Percentiles rank a stretch among this genome's conserved stretches.
phyloP scores from a whole-genome alignment of 2,888 invertebrate genomes.

The Melipona beecheii region DNA sequence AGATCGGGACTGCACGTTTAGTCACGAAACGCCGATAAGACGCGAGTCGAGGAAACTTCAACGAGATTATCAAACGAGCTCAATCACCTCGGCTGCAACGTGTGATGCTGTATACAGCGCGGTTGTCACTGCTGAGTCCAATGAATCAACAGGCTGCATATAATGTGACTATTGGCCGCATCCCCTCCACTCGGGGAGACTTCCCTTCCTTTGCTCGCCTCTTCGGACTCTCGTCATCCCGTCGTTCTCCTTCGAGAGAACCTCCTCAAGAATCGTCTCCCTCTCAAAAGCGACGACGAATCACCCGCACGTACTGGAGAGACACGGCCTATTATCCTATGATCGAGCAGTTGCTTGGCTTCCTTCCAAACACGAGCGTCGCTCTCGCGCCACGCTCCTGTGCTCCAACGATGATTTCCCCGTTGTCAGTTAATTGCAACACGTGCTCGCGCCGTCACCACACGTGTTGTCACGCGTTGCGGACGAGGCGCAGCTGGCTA shows the following conservation, averaged over 20 bases:
- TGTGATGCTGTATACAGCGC: conserved; percentile 41
- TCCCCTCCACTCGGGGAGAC: conserved; percentile 54
- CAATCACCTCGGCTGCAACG: conserved; percentile 16
- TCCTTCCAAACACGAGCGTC: conserved; percentile 9
- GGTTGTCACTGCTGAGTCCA: conserved; percentile 60
- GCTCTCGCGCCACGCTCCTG: background rate
- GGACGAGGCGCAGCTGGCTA: background rate
- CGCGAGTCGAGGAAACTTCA: background rate
- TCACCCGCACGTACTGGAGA: background rate
- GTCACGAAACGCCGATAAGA: conserved; percentile 9
- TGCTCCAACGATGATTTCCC: background rate
- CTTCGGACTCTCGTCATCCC: conserved; percentile 24
- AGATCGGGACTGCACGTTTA: background rate
- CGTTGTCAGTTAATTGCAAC: background rate
- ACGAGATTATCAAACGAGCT: conserved; percentile 1
- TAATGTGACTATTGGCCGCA: conserved; percentile 55
- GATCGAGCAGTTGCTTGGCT: background rate
- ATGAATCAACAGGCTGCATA: conserved; percentile 71
- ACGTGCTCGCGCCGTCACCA: conserved; percentile 20
- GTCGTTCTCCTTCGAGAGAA: conserved; percentile 20
- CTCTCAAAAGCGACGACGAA: background rate
- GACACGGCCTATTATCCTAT: background rate
- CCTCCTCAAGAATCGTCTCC: conserved; percentile 15
- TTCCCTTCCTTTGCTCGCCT: conserved; percentile 47
- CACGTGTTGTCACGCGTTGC: background rate